Conservation (phyloP, 2,797 vertebrate genomes). For the Myioborus miniatus region DNA sequence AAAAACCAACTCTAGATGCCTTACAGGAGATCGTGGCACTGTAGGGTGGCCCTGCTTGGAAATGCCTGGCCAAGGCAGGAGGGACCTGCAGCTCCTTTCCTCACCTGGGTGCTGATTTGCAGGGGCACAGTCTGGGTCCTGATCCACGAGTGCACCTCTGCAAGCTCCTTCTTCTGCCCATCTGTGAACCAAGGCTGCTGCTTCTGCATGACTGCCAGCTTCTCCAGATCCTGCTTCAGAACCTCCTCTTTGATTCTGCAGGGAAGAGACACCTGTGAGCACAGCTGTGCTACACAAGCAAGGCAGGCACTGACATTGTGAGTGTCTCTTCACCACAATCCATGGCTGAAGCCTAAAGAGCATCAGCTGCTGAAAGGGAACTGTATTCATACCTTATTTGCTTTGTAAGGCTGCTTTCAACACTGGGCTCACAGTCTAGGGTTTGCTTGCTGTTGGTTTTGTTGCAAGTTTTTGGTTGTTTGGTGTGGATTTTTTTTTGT, state of each 20-base stretch:
- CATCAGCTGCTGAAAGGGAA: not conserved
- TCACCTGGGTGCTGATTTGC: conserved; percentile 81
- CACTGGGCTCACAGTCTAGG: not conserved
- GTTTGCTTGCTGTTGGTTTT: not conserved
- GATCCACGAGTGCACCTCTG: conserved; percentile 84
- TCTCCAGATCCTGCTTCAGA: conserved; percentile 84
- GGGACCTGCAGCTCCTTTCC: not conserved
- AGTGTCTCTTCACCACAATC: not conserved
- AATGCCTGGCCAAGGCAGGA: not conserved
- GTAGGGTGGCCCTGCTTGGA: rapidly evolving
- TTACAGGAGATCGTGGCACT: rapidly evolving
- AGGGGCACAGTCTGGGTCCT: conserved; percentile 76
- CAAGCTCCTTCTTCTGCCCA: conserved; percentile 85
- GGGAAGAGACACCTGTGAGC: not conserved
- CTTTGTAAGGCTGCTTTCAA: not conserved
- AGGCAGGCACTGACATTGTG: not conserved
- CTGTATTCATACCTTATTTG: not conserved
- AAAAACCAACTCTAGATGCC: not conserved
- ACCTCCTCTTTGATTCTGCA: conserved; percentile 82
- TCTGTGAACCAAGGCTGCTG: conserved; percentile 86
- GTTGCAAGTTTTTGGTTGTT: not conserved
- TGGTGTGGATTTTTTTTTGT: rapidly evolving
- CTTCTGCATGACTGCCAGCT: conserved; percentile 78
- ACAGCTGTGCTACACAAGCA: not conserved
- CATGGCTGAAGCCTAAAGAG: not conserved